These are phyloP conservation scores for Petaurus breviceps DNA, from an alignment of 2,113 vertebrate genomes.

Conservation along the genomic window DNA sequence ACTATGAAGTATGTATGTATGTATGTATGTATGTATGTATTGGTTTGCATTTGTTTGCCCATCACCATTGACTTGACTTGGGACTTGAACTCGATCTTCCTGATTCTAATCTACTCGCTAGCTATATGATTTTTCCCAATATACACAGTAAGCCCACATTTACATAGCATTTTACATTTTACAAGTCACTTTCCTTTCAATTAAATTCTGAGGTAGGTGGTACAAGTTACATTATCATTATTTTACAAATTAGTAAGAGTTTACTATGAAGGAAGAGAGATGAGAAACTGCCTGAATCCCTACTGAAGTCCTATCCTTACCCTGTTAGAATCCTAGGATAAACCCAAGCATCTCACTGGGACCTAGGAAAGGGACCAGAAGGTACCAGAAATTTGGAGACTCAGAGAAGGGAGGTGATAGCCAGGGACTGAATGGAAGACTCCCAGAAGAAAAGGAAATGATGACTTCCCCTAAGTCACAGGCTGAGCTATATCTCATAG, in stretches of 20 bases:
- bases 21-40: too few species aligned
- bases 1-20: too few species aligned
- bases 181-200: neutral
- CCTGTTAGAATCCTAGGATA: neutral
- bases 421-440: neutral
- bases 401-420: neutral
- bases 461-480: neutral
- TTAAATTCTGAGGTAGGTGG: neutral
- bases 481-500: neutral
- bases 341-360: neutral
- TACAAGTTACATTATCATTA: neutral
- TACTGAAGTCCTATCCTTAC: neutral
- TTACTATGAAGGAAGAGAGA: neutral
- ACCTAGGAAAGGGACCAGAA: neutral
- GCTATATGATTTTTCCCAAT: neutral
- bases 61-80: neutral
- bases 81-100: neutral
- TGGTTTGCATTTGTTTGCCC: neutral
- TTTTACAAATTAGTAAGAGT: neutral
- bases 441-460: neutral
- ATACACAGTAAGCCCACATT: neutral
- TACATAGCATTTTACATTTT: neutral
- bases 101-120: neutral
- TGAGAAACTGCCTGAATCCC: neutral
- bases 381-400: too few species aligned